A percentile compares a stretch with the other conserved stretches of the same genome.
Evolutionary conservation across 2,797 vertebrate genomes (phyloP).

Genomic region (Sebastes melanostomus): DNA sequence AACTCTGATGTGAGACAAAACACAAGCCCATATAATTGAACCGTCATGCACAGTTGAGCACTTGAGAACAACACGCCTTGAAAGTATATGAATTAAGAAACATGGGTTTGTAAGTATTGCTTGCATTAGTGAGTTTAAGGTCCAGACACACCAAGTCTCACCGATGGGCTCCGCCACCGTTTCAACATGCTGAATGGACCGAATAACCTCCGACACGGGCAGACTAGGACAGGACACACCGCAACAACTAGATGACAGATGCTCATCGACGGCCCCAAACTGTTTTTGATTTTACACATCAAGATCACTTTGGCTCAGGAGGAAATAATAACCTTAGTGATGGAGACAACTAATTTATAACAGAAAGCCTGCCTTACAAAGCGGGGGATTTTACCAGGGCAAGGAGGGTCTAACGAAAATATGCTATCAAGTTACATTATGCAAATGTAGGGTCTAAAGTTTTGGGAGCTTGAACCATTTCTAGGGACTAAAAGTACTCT

Average conservation of each 20-base stretch:
- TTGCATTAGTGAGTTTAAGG: not conserved
- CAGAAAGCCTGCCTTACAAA: not conserved
- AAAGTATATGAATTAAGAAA: not conserved
- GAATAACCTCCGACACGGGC: too few species aligned
- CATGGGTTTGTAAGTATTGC: not conserved
- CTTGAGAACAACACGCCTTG: constrained; percentile 1
- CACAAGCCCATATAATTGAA: constrained; percentile 47
- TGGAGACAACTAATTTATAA: not conserved
- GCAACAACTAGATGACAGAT: too few species aligned
- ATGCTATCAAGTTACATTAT: not conserved
- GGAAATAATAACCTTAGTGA: not conserved
- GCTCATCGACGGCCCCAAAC: too few species aligned
- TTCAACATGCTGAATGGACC: too few species aligned
- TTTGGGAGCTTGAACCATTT: not conserved
- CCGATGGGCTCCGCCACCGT: too few species aligned
- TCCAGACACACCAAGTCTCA: too few species aligned
- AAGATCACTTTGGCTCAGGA: not conserved
- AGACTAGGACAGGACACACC: too few species aligned
- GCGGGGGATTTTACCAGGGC: not conserved
- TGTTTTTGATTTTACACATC: not conserved
- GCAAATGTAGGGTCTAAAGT: not conserved
- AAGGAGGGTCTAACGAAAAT: not conserved
- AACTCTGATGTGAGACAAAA: constrained; percentile 18
- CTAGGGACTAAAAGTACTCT: not conserved
- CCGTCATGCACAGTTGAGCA: constrained; percentile 33